Evolutionary conservation across 2,797 vertebrate genomes (phyloP).

Genomic region (Lagodon rhomboides): DNA sequence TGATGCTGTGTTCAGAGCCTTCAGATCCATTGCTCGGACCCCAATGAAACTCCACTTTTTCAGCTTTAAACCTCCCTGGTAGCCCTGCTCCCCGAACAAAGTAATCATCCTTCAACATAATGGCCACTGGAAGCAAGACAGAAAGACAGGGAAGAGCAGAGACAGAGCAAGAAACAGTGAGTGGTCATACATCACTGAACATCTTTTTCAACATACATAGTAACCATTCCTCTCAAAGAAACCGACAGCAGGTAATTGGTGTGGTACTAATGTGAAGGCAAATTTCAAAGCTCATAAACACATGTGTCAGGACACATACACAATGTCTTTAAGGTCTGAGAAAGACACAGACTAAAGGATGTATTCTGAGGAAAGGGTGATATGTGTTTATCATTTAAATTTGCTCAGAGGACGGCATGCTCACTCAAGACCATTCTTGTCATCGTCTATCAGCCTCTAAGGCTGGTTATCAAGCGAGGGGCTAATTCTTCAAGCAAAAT

Average conservation of each 20-base stretch:
- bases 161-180: conserved; percentile 5
- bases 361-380: conserved; percentile 45
- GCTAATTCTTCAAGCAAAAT: conserved; percentile 66
- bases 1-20: conserved; percentile 96
- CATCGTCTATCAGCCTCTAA: conserved; percentile 50
- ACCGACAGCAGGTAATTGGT: conserved; percentile 13
- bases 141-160: conserved; percentile 15
- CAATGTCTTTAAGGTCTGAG: conserved; percentile 11
- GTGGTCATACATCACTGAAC: conserved; percentile 23
- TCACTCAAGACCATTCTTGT: conserved; percentile 38
- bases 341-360: conserved; percentile 11
- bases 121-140: conserved; percentile 89
- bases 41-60: conserved; percentile 99
- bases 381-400: conserved; percentile 51
- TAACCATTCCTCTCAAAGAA: conserved; percentile 20
- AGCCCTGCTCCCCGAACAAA: conserved; percentile 94
- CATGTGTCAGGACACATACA: neutral
- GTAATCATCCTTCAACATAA: conserved; percentile 96
- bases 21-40: conserved; percentile 95
- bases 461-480: conserved; percentile 60
- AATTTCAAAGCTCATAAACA: conserved; percentile 27
- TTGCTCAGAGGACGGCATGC: conserved; percentile 43
- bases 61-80: conserved; percentile 95
- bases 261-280: conserved; percentile 14
- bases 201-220: conserved; percentile 14